These are phyloP conservation scores for Schlechtendalia chinensis DNA, from an alignment of 1,140 invertebrate genomes.

Conservation along the genomic window DNA sequence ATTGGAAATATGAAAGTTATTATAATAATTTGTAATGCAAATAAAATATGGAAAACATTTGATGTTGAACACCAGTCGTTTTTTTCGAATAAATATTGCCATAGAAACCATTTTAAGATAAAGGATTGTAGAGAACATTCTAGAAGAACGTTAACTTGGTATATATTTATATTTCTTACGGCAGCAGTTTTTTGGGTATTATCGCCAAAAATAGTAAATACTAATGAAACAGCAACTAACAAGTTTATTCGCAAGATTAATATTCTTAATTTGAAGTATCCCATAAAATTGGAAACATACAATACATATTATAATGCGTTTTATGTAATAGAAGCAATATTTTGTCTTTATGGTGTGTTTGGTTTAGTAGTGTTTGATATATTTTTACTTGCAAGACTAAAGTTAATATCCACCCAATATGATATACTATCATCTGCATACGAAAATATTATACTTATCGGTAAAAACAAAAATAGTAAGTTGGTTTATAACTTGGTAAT, in stretches of 20 bases:
- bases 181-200: not conserved
- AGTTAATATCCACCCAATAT: not conserved
- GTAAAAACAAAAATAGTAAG: not conserved
- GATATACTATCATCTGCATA: not conserved
- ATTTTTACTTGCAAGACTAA: not conserved
- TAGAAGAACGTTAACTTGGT: not conserved
- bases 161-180: not conserved
- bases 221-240: not conserved
- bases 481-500: not conserved
- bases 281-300: not conserved
- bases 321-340: not conserved
- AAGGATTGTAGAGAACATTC: not conserved
- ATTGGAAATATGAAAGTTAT: not conserved
- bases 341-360: not conserved
- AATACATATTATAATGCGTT: not conserved
- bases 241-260: not conserved
- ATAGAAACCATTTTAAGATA: not conserved
- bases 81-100: not conserved
- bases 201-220: not conserved
- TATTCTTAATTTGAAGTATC: not conserved
- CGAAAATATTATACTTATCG: not conserved
- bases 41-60: not conserved
- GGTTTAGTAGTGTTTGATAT: conserved; percentile 6
- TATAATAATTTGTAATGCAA: not conserved
- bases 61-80: not conserved